These are phyloP conservation scores for Chymomyza procnemis DNA, from an alignment of 2,888 invertebrate species.

Conservation along the genomic window DNA sequence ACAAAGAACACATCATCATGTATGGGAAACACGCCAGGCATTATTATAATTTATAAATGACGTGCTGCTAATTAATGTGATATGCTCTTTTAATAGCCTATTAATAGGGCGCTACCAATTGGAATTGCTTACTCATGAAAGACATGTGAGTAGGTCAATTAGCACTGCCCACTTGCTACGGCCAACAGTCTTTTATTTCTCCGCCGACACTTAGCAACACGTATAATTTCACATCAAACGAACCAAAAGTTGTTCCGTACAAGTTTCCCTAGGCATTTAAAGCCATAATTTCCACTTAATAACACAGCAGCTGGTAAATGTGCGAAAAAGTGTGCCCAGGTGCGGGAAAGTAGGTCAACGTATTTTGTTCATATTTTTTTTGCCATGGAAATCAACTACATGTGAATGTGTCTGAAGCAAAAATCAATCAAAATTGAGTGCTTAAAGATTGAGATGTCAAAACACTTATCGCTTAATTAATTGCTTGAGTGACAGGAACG, in stretches of 20 bases:
- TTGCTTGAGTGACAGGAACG: conserved; percentile 40
- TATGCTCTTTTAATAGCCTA: background rate
- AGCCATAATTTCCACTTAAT: background rate
- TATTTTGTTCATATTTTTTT: background rate
- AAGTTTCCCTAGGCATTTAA: background rate
- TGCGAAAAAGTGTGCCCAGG: background rate
- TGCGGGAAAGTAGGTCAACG: background rate
- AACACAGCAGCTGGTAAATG: background rate
- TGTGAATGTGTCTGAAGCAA: conserved; percentile 1
- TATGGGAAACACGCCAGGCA: background rate
- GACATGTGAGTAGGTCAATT: background rate
- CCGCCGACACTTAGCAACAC: background rate
- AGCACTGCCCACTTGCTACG: background rate
- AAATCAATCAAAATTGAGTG: conserved; percentile 59
- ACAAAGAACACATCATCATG: background rate
- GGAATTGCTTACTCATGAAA: background rate
- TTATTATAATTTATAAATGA: background rate
- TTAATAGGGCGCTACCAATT: background rate
- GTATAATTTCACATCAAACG: background rate
- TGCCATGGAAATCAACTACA: background rate
- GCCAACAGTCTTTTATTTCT: background rate
- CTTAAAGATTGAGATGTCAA: conserved; percentile 48
- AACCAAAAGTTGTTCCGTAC: background rate
- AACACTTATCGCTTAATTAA: conserved; percentile 52
- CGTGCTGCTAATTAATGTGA: background rate